Percentiles rank a stretch among this genome's conserved stretches.
phyloP scores from a whole-genome alignment of 2,888 invertebrate genomes.

The Synergus laeviventris region DNA sequence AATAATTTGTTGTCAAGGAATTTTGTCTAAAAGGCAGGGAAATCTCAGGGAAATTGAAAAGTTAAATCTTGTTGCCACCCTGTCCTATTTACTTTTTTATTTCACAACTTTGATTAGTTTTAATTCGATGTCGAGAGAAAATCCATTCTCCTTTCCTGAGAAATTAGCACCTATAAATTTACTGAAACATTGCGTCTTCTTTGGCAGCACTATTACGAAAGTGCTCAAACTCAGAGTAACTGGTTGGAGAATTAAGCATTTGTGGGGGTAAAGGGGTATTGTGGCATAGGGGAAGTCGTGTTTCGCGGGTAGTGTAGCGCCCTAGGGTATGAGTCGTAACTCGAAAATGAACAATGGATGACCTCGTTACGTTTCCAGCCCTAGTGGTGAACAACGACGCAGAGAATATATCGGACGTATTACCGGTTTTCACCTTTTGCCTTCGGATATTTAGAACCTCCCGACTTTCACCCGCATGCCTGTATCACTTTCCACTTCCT shows the following conservation, averaged over 20 bases:
- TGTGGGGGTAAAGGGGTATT: conserved; percentile 4
- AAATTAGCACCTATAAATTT: neutral
- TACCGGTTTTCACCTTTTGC: no score
- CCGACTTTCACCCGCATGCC: neutral
- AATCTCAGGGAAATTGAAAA: no score
- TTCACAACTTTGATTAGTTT: neutral
- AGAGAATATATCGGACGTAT: neutral
- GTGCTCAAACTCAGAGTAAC: conserved; percentile 13
- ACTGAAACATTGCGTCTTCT: neutral
- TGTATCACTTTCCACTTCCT: neutral
- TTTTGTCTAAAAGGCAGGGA: no score
- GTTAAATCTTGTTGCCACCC: no score
- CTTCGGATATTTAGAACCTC: neutral
- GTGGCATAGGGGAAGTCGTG: neutral
- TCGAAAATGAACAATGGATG: conserved; percentile 53
- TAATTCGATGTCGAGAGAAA: neutral
- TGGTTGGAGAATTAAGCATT: conserved; percentile 28
- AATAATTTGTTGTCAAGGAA: no score
- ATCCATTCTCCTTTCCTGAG: neutral
- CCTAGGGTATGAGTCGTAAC: conserved; percentile 22
- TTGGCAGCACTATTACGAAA: conserved; percentile 5
- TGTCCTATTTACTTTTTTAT: neutral
- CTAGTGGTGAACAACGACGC: neutral
- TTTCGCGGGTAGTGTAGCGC: conserved; percentile 24
- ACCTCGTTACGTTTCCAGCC: conserved; percentile 50